A percentile compares a stretch with the other conserved stretches of the same genome.
Evolutionary conservation across 2,797 vertebrate species (phyloP).

Genomic region (Cuniculus paca): DNA sequence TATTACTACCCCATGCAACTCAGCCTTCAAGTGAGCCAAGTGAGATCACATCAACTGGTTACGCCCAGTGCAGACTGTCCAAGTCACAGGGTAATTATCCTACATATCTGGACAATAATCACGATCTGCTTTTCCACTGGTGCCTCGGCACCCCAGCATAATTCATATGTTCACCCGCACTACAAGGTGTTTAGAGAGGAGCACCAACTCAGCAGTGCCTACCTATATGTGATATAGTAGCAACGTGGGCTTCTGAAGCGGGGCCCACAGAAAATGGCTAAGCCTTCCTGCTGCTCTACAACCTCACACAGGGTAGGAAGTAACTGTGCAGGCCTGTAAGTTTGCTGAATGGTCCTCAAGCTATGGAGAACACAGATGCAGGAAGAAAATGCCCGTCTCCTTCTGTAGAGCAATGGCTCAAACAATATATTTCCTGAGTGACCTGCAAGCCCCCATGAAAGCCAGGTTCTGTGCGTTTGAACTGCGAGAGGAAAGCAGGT

Average conservation of each 20-base stretch:
- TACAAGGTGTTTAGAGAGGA: constrained; percentile 93
- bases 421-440: neutral
- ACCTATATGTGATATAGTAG: constrained; percentile 95
- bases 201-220: constrained; percentile 92
- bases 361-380: constrained; percentile 96
- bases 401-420: constrained; percentile 93
- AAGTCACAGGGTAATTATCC: constrained; percentile 96
- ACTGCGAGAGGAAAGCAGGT: neutral
- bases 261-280: constrained; percentile 97
- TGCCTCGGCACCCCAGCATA: constrained; percentile 97
- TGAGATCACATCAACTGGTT: constrained; percentile 90
- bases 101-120: constrained; percentile 92
- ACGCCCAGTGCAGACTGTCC: constrained; percentile 96
- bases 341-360: constrained; percentile 99
- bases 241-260: constrained; percentile 94
- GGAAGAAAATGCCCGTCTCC: constrained; percentile 96
- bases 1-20: constrained; percentile 98
- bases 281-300: constrained; percentile 94
- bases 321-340: constrained; percentile 97
- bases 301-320: constrained; percentile 92
- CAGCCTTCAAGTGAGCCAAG: constrained; percentile 88
- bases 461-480: neutral
- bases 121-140: constrained; percentile 97
- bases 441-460: neutral
- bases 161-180: constrained; percentile 97